phyloP scores from a whole-genome alignment of 2,797 vertebrate genomes.

The Gila robusta region DNA sequence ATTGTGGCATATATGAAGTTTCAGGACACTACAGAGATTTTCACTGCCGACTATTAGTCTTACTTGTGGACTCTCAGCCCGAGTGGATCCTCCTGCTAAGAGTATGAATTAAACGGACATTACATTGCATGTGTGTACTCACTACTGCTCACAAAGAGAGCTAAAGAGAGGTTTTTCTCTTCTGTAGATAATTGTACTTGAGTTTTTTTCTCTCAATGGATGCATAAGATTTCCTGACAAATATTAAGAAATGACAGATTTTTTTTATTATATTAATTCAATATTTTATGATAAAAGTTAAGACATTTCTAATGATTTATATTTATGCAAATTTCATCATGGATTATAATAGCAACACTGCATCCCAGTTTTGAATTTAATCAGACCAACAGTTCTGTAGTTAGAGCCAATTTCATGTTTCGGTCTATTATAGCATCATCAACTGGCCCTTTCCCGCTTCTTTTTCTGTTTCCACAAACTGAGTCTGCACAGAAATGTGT shows the following conservation, averaged over 20 bases:
- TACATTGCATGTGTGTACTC: no score
- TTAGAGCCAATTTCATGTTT: not conserved
- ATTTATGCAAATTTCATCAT: not conserved
- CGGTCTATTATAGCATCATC: not conserved
- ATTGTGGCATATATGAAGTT: no score
- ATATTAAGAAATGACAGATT: no score
- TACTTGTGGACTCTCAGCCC: no score
- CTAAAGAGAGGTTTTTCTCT: not conserved
- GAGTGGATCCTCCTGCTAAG: no score
- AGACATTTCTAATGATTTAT: not conserved
- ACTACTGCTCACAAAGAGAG: not conserved
- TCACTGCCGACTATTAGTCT: no score
- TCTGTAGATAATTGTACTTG: no score
- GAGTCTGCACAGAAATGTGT: not conserved
- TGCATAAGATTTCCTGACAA: no score
- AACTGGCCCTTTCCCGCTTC: not conserved
- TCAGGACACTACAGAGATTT: no score
- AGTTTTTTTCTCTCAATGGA: no score
- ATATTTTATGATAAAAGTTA: not conserved
- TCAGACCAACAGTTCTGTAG: not conserved
- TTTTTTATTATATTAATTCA: no score
- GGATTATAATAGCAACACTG: not conserved
- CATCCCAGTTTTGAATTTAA: not conserved
- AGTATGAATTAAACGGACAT: no score
- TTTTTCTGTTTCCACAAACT: not conserved